These are phyloP conservation scores for Agriopis leucophaearia DNA, from an alignment of 2,888 invertebrate genomes.

Conservation along the genomic window DNA sequence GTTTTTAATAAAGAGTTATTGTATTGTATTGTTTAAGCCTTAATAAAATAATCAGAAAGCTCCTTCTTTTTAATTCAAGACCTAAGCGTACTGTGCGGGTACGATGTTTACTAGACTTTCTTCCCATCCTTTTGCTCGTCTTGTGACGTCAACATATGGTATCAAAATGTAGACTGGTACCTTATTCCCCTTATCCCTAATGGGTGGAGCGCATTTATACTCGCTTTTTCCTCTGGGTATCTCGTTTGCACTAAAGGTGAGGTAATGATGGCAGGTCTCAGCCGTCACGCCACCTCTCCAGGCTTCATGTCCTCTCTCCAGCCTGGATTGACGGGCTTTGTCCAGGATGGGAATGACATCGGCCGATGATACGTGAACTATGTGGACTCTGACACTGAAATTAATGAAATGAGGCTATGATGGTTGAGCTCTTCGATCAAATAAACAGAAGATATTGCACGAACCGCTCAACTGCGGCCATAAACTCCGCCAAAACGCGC, in stretches of 20 bases:
- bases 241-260: constrained; percentile 88
- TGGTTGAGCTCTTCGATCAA: too few species aligned
- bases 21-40: too few species aligned
- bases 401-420: constrained; percentile 7
- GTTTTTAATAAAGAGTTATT: too few species aligned
- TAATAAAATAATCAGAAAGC: too few species aligned
- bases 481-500: too few species aligned
- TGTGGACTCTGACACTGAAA: constrained; percentile 87
- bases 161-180: constrained; percentile 58
- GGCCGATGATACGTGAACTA: constrained; percentile 89
- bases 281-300: constrained; percentile 87
- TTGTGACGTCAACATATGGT: too few species aligned
- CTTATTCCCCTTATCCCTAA: constrained; percentile 87
- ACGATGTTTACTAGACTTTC: too few species aligned
- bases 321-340: constrained; percentile 75
- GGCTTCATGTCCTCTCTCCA: constrained; percentile 79
- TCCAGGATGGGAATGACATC: constrained; percentile 86
- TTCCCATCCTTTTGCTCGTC: too few species aligned
- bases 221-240: constrained; percentile 88
- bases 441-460: too few species aligned
- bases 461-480: too few species aligned
- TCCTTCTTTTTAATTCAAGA: too few species aligned
- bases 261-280: constrained; percentile 92
- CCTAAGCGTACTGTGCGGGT: too few species aligned
- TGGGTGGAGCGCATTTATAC: constrained; percentile 91